These are phyloP conservation scores for Sminthurinus signatus DNA, from an alignment of 1,140 invertebrate genomes.

Conservation along the genomic window DNA sequence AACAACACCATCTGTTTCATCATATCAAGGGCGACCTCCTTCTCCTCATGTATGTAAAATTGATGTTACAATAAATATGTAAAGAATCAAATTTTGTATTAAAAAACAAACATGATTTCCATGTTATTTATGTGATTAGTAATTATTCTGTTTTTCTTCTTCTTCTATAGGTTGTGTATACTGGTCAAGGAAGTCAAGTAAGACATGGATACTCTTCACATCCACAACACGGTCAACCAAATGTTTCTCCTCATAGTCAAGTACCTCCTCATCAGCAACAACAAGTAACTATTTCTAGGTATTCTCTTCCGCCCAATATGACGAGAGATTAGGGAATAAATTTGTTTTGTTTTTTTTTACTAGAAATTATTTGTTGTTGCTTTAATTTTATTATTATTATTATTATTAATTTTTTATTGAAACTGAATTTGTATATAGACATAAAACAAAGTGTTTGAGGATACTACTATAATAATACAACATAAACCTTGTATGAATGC, in stretches of 20 bases:
- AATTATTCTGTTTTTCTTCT: too few species aligned
- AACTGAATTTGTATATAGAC: too few species aligned
- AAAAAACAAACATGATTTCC: too few species aligned
- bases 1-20: constrained; percentile 23
- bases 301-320: neutral
- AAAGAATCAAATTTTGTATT: too few species aligned
- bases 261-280: neutral
- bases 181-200: neutral
- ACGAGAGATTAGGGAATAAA: neutral
- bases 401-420: too few species aligned
- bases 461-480: too few species aligned
- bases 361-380: too few species aligned
- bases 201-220: constrained; percentile 22
- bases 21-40: constrained; percentile 31
- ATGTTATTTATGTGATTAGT: too few species aligned
- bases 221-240: neutral
- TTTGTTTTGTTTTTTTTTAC: neutral
- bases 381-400: too few species aligned
- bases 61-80: neutral
- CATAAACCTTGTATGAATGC: too few species aligned
- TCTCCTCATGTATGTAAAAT: constrained; percentile 29
- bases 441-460: too few species aligned
- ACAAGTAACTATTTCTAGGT: constrained; percentile 11
- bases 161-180: constrained; percentile 20
- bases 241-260: neutral